Evolutionary conservation across 2,797 vertebrate genomes (phyloP).

Genomic region (Cheirogaleus major): DNA sequence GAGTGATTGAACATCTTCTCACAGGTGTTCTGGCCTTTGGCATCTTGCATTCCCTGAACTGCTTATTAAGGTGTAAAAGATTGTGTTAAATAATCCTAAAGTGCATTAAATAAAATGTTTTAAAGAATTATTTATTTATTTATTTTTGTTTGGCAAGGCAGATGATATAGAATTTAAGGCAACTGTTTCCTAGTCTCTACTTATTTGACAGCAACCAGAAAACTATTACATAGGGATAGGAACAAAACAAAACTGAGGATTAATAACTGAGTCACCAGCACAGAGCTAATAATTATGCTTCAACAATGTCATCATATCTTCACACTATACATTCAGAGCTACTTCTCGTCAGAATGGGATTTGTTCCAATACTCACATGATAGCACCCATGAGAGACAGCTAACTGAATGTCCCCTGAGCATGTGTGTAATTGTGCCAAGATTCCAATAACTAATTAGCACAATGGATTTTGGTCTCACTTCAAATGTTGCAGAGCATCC

Average conservation of each 20-base stretch:
- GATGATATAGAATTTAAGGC: not conserved
- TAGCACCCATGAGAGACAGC: slow-evolving; percentile 40
- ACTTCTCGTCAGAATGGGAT: slow-evolving; percentile 44
- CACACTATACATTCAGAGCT: not conserved
- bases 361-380: not conserved
- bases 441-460: slow-evolving; percentile 56
- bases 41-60: not conserved
- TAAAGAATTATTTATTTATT: not conserved
- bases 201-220: not conserved
- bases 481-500: not conserved
- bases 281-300: slow-evolving; percentile 9
- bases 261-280: not conserved
- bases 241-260: not conserved
- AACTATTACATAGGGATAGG: not conserved
- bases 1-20: not conserved
- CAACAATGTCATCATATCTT: not conserved
- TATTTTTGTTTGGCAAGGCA: not conserved
- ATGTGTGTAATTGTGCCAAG: slow-evolving; percentile 68
- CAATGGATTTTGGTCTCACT: slow-evolving; percentile 42
- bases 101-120: not conserved
- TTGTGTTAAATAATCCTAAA: not conserved
- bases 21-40: not conserved
- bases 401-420: slow-evolving; percentile 54
- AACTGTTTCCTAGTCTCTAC: not conserved
- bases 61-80: not conserved